Percentiles rank a stretch among this genome's conserved stretches.
phyloP scores from a whole-genome alignment of 2,888 invertebrate species.

The Pecten maximus region DNA sequence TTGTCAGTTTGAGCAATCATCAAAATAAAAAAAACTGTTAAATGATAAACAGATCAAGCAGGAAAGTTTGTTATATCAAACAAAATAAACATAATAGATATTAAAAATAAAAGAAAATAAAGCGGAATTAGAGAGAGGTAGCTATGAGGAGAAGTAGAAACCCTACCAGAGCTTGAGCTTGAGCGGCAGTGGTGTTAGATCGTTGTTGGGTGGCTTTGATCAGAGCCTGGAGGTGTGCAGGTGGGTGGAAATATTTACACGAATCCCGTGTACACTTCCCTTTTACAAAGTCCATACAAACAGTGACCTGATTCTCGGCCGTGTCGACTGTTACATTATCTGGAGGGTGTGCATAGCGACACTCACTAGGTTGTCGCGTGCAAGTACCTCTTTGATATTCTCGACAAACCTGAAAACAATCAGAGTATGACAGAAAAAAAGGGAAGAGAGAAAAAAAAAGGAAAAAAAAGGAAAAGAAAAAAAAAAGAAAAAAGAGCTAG shows the following conservation, averaged over 20 bases:
- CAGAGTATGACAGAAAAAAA: slow-evolving; percentile 48
- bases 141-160: slow-evolving; percentile 53
- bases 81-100: neutral
- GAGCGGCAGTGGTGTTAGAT: slow-evolving; percentile 80
- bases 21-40: slow-evolving; percentile 32
- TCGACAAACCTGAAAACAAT: slow-evolving; percentile 88
- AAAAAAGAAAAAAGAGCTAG: slow-evolving; percentile 47
- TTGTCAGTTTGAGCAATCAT: neutral
- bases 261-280: slow-evolving; percentile 96
- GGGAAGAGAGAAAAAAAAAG: slow-evolving; percentile 53
- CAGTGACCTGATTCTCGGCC: slow-evolving; percentile 99
- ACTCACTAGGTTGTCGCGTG: slow-evolving; percentile 98
- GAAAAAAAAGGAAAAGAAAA: slow-evolving; percentile 41
- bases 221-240: slow-evolving; percentile 95
- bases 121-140: slow-evolving; percentile 35
- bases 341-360: slow-evolving; percentile 99
- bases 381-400: slow-evolving; percentile 99
- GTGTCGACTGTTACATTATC: slow-evolving; percentile 93
- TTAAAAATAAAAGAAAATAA: neutral
- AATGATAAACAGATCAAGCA: slow-evolving; percentile 35
- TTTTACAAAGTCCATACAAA: slow-evolving; percentile 98
- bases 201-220: slow-evolving; percentile 88
- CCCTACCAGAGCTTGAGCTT: slow-evolving; percentile 82
- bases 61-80: slow-evolving; percentile 6
- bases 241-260: slow-evolving; percentile 99